Conservation (phyloP, 2,888 invertebrate species). For the Mesorhabditis sp. region DNA sequence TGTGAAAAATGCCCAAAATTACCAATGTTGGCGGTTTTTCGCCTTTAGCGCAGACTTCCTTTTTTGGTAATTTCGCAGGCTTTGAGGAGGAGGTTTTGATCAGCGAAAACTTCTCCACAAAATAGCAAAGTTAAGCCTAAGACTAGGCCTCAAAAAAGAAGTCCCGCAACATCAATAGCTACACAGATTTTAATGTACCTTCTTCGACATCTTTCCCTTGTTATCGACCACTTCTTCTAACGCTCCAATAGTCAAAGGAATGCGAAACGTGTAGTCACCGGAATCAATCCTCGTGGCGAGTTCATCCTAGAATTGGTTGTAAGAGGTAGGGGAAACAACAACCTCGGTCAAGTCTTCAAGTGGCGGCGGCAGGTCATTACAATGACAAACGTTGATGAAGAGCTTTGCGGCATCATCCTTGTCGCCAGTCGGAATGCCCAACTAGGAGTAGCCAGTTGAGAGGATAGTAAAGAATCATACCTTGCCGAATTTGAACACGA, state of each 20-base stretch:
- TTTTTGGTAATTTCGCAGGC: too few relatives aligned
- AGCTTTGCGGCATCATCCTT: conserved; percentile 26
- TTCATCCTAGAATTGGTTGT: conserved; percentile 32
- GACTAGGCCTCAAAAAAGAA: not conserved
- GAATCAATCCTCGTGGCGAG: conserved; percentile 29
- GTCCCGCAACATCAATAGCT: not conserved
- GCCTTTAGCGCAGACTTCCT: too few relatives aligned
- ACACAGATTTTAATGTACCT: too few relatives aligned
- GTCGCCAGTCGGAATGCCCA: not conserved
- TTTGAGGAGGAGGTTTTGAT: too few relatives aligned
- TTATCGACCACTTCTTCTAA: conserved; percentile 45
- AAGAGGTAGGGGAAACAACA: not conserved
- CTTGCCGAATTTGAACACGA: conserved; percentile 46
- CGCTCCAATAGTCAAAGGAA: conserved; percentile 42
- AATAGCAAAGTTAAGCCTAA: too few relatives aligned
- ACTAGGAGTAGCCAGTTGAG: not conserved
- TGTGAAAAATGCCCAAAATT: too few relatives aligned
- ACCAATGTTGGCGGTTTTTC: too few relatives aligned
- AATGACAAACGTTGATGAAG: conserved; percentile 50
- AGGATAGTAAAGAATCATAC: conserved; percentile 10
- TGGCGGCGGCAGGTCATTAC: conserved; percentile 31
- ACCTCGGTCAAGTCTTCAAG: conserved; percentile 29
- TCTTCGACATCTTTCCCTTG: conserved; percentile 31
- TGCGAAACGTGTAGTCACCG: conserved; percentile 21
- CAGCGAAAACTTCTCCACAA: too few relatives aligned